Conservation (phyloP, 2,113 vertebrate species). For the Chelonoidis abingdonii region DNA sequence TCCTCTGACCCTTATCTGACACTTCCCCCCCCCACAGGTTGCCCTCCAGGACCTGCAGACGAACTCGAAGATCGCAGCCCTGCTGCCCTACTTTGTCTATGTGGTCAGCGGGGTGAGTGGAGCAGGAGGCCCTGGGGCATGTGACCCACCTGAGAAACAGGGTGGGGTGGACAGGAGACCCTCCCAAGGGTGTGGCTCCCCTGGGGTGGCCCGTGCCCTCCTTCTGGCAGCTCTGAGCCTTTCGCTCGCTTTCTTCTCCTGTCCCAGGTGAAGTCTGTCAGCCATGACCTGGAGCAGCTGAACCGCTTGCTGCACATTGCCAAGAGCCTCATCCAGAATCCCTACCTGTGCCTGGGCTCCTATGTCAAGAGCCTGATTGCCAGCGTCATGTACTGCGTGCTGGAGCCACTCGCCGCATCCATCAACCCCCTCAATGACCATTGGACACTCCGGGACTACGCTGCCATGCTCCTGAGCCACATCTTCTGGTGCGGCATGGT, state of each 20-base stretch:
- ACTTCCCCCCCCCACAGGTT: slow-evolving; percentile 72
- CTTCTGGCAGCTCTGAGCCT: neutral
- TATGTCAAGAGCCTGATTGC: slow-evolving; percentile 91
- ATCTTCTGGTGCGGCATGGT: slow-evolving; percentile 86
- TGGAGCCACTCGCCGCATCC: slow-evolving; percentile 93
- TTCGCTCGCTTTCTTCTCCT: neutral
- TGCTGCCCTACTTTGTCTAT: slow-evolving; percentile 94
- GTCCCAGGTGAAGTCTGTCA: slow-evolving; percentile 91
- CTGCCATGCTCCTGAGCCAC: slow-evolving; percentile 91
- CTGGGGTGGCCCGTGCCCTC: neutral
- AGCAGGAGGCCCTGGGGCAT: neutral
- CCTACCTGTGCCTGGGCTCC: slow-evolving; percentile 90
- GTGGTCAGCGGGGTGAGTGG: slow-evolving; percentile 91
- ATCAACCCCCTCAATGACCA: slow-evolving; percentile 98
- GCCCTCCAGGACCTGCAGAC: slow-evolving; percentile 93
- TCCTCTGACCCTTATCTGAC: neutral
- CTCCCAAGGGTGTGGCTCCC: neutral
- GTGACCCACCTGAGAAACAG: neutral
- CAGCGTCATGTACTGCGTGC: slow-evolving; percentile 94
- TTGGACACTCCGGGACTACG: slow-evolving; percentile 93
- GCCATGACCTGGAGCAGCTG: slow-evolving; percentile 92
- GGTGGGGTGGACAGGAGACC: neutral
- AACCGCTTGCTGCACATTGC: slow-evolving; percentile 92
- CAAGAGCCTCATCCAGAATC: slow-evolving; percentile 91
- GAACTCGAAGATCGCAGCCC: slow-evolving; percentile 92